Evolutionary conservation across 2,888 invertebrate species (phyloP).

Genomic region (Drosophila robusta): DNA sequence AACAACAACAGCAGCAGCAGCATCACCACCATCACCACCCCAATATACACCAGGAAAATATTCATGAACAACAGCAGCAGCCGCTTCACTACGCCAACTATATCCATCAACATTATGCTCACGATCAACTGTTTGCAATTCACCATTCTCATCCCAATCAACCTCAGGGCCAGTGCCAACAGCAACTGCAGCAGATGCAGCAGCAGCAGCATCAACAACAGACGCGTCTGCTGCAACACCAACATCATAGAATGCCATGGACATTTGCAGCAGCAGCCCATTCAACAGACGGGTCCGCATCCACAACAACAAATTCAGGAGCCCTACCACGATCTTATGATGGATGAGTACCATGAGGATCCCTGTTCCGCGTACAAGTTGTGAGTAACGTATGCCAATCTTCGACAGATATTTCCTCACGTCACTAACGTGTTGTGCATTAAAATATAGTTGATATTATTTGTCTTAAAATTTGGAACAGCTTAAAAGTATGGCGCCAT

Average conservation of each 20-base stretch:
- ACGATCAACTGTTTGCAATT: constrained; percentile 62
- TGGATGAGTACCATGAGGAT: constrained; percentile 83
- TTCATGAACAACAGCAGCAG: constrained; percentile 28
- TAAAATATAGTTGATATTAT: too few relatives aligned
- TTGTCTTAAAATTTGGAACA: too few relatives aligned
- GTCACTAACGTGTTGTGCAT: too few relatives aligned
- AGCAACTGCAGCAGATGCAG: constrained; percentile 7
- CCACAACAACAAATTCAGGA: constrained; percentile 62
- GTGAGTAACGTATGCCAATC: constrained; percentile 76
- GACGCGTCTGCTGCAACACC: constrained; percentile 39
- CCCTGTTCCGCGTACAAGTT: constrained; percentile 80
- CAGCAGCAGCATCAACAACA: constrained; percentile 59
- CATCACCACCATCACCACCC: constrained; percentile 26
- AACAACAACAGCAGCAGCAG: constrained; percentile 13
- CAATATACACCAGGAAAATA: constrained; percentile 39
- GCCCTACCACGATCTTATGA: constrained; percentile 80
- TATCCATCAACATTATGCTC: constrained; percentile 63
- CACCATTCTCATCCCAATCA: constrained; percentile 43
- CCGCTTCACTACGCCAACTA: constrained; percentile 56
- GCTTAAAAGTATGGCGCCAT: too few relatives aligned
- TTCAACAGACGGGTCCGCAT: constrained; percentile 45
- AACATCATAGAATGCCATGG: constrained; percentile 78
- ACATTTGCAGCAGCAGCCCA: constrained; percentile 80
- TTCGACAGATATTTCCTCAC: background rate
- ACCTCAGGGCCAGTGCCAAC: constrained; percentile 20